Conservation (phyloP, 2,888 invertebrate genomes). For the Tiliacea aurago region DNA sequence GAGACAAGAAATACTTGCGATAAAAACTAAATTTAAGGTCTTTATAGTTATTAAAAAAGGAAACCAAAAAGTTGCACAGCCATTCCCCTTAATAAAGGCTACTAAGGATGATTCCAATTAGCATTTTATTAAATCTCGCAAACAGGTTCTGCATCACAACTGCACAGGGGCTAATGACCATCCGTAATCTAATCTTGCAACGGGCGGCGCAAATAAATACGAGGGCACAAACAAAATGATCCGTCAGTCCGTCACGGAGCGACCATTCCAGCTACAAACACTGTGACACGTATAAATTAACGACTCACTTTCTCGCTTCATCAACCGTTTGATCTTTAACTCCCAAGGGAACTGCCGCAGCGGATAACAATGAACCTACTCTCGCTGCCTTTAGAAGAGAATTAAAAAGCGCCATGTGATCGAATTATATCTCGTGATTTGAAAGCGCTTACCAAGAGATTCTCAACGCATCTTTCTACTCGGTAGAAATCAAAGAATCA, state of each 20-base stretch:
- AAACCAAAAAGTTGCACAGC: slow-evolving; percentile 20
- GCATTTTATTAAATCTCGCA: slow-evolving; percentile 73
- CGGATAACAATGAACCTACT: slow-evolving; percentile 34
- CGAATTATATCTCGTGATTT: slow-evolving; percentile 21
- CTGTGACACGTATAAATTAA: slow-evolving; percentile 60
- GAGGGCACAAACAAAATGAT: slow-evolving; percentile 71
- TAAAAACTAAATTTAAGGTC: slow-evolving; percentile 10
- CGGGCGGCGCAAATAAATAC: slow-evolving; percentile 71
- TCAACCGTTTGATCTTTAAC: slow-evolving; percentile 44
- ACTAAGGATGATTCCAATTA: slow-evolving; percentile 65
- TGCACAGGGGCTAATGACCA: slow-evolving; percentile 84
- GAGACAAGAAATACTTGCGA: neutral
- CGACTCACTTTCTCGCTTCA: slow-evolving; percentile 55
- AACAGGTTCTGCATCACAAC: slow-evolving; percentile 79
- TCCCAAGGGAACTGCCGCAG: slow-evolving; percentile 18
- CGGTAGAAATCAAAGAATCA: slow-evolving; percentile 34
- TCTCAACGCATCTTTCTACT: slow-evolving; percentile 28
- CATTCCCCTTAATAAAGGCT: slow-evolving; percentile 48
- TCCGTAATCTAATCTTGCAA: slow-evolving; percentile 84
- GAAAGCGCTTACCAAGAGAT: slow-evolving; percentile 28
- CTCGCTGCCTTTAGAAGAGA: slow-evolving; percentile 7
- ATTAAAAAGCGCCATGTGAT: slow-evolving; percentile 23
- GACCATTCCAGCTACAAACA: slow-evolving; percentile 60
- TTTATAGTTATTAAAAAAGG: slow-evolving; percentile 11
- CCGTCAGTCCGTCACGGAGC: slow-evolving; percentile 57